Percentiles rank a stretch among this genome's conserved stretches.
Conservation (phyloP, 2,888 invertebrate genomes). For the Unio delphinus region DNA sequence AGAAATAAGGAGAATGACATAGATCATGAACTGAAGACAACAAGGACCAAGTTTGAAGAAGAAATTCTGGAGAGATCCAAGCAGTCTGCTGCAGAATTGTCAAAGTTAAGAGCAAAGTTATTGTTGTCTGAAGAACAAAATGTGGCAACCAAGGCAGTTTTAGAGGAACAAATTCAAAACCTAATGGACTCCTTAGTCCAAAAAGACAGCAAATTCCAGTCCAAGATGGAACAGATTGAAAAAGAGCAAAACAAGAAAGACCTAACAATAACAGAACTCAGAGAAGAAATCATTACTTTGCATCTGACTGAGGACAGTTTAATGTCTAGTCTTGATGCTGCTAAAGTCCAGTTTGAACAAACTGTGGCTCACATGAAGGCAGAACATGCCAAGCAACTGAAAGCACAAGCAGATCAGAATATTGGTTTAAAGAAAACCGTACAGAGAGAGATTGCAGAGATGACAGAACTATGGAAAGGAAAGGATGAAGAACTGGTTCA, state of each 20-base stretch:
- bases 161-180: too few species aligned
- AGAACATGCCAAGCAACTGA: conserved; percentile 5
- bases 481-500: conserved; percentile 9
- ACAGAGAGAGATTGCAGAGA: conserved; percentile 9
- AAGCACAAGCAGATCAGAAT: conserved; percentile 8
- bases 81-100: too few species aligned
- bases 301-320: too few species aligned
- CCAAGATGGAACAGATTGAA: conserved; percentile 8
- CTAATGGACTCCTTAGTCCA: conserved; percentile 3
- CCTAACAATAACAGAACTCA: not conserved
- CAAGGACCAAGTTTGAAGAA: too few species aligned
- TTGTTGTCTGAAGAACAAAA: too few species aligned
- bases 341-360: too few species aligned
- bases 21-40: too few species aligned
- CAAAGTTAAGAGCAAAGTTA: too few species aligned
- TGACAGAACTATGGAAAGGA: conserved; percentile 15
- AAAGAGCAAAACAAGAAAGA: conserved; percentile 6
- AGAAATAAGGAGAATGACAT: conserved; percentile 1
- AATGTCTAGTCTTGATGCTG: too few species aligned
- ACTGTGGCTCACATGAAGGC: conserved; percentile 1
- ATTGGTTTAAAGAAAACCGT: not conserved
- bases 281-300: too few species aligned
- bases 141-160: too few species aligned
- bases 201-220: conserved; percentile 16
- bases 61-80: too few species aligned